phyloP scores from a whole-genome alignment of 2,888 invertebrate genomes.

The Cheilosia urbana region DNA sequence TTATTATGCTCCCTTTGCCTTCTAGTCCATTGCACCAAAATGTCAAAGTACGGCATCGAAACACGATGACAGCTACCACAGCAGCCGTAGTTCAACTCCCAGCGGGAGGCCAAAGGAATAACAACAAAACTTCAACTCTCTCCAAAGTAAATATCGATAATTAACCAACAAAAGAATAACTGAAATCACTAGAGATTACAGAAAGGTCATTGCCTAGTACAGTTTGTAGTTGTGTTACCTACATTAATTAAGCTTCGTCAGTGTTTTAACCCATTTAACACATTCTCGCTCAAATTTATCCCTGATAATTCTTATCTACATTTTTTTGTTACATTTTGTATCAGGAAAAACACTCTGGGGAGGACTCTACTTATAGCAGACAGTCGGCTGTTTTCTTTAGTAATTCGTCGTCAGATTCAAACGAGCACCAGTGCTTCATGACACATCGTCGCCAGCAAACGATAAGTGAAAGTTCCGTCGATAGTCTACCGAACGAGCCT shows the following conservation, averaged over 20 bases:
- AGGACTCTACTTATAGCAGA: neutral
- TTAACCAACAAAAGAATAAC: conserved; percentile 6
- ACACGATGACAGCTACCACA: conserved; percentile 44
- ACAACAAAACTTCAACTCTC: conserved; percentile 9
- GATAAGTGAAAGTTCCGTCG: conserved; percentile 66
- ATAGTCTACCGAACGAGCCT: conserved; percentile 34
- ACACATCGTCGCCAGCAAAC: conserved; percentile 38
- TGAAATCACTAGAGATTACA: conserved; percentile 4
- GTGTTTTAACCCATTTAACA: conserved; percentile 8
- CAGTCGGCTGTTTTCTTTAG: conserved; percentile 38
- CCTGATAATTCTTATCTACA: conserved; percentile 39
- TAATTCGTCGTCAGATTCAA: conserved; percentile 32
- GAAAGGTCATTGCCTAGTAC: neutral
- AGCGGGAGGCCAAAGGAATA: conserved; percentile 7
- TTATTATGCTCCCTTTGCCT: conserved; percentile 42
- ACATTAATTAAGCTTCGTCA: conserved; percentile 35
- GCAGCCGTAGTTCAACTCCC: conserved; percentile 8
- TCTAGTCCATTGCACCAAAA: conserved; percentile 33
- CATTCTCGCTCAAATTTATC: conserved; percentile 6
- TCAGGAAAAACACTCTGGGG: conserved; percentile 26
- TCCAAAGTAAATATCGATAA: conserved; percentile 53
- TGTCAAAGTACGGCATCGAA: conserved; percentile 65
- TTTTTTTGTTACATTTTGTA: conserved; percentile 23
- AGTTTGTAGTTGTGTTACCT: neutral
- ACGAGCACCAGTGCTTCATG: conserved; percentile 38